Evolutionary conservation across 2,113 vertebrate species (phyloP).

Genomic region (Recurvirostra avosetta): DNA sequence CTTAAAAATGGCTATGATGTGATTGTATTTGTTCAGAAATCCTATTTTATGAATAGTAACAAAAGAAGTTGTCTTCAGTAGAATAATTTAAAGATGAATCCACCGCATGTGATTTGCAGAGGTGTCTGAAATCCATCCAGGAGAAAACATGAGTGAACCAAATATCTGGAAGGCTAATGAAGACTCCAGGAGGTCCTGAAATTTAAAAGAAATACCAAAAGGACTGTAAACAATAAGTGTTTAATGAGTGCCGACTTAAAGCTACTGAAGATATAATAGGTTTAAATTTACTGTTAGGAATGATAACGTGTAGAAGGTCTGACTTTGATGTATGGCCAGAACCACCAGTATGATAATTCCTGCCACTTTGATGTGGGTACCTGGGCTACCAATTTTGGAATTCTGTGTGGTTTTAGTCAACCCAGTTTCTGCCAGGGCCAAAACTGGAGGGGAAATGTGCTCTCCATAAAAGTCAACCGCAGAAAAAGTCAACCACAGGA

Average conservation of each 20-base stretch:
- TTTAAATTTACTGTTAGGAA: constrained; percentile 71
- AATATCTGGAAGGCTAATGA: background rate
- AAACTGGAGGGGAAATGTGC: constrained; percentile 58
- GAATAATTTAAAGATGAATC: background rate
- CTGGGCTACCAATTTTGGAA: constrained; percentile 65
- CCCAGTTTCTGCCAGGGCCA: constrained; percentile 57
- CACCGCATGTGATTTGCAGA: background rate
- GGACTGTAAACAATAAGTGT: constrained; percentile 69
- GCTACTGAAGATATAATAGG: constrained; percentile 67
- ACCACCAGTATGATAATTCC: constrained; percentile 62
- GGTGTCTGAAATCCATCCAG: background rate
- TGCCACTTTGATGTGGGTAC: constrained; percentile 69
- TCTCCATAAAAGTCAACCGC: constrained; percentile 71
- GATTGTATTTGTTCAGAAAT: background rate
- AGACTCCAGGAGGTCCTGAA: background rate
- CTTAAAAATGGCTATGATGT: background rate
- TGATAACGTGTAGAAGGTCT: constrained; percentile 65
- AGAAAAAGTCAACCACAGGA: constrained; percentile 69
- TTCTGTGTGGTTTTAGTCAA: constrained; percentile 69
- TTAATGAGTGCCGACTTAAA: constrained; percentile 67
- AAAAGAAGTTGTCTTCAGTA: background rate
- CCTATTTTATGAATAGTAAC: background rate
- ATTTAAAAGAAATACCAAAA: constrained; percentile 26
- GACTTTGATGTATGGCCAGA: constrained; percentile 69
- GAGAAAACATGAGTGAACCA: background rate